Evolutionary conservation across 1,140 invertebrate species (phyloP).

Genomic region (Phortica variegata): DNA sequence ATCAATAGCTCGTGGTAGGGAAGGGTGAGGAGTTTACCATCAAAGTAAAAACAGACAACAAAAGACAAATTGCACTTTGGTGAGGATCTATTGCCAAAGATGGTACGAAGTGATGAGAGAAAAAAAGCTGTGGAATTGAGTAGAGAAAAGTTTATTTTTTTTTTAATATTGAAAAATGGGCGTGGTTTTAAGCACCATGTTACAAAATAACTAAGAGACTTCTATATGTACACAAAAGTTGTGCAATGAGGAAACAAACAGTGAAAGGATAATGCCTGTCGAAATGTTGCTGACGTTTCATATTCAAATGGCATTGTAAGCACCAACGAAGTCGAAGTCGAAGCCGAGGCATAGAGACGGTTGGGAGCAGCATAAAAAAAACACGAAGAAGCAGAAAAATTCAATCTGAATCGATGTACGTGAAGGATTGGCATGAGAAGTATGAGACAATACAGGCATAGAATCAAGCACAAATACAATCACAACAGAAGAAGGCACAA

Average conservation of each 20-base stretch:
- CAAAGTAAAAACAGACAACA: slow-evolving; percentile 1
- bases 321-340: slow-evolving; percentile 8
- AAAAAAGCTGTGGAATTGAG: not conserved
- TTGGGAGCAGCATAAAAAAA: too few relatives aligned
- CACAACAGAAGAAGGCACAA: slow-evolving; percentile 7
- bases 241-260: too few relatives aligned
- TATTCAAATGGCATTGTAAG: slow-evolving; percentile 43
- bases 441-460: not conserved
- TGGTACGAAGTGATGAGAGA: slow-evolving; percentile 35
- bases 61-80: slow-evolving; percentile 55
- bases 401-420: too few relatives aligned
- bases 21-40: slow-evolving; percentile 17
- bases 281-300: slow-evolving; percentile 50
- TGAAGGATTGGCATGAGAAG: too few relatives aligned
- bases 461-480: slow-evolving; percentile 22
- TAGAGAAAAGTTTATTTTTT: slow-evolving; percentile 3
- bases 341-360: too few relatives aligned
- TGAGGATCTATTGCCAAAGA: slow-evolving; percentile 35
- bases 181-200: too few relatives aligned
- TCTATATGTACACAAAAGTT: too few relatives aligned
- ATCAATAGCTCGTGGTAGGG: slow-evolving; percentile 35
- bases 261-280: slow-evolving; percentile 16
- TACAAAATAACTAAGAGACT: too few relatives aligned
- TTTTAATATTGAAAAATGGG: not conserved
- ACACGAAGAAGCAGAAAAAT: too few relatives aligned